phyloP scores from a whole-genome alignment of 1,140 invertebrate genomes.

The Piezodorus guildinii region DNA sequence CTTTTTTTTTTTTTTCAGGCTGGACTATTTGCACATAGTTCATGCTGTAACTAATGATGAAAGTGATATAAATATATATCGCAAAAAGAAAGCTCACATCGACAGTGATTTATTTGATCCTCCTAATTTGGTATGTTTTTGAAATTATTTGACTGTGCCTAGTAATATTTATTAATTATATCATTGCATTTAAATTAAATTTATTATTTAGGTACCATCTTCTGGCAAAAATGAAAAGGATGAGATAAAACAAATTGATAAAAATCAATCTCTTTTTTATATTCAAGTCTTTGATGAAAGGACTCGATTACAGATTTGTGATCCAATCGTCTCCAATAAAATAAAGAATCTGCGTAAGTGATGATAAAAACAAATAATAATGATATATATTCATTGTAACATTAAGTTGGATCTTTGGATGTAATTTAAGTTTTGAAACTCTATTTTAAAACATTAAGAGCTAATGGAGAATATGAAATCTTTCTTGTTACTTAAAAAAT shows the following conservation, averaged over 20 bases:
- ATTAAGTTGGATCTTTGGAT: too few relatives aligned
- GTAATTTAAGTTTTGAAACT: too few relatives aligned
- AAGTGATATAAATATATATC: not conserved
- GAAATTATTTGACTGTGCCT: too few relatives aligned
- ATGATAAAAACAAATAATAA: too few relatives aligned
- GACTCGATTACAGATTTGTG: not conserved
- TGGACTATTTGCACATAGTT: not conserved
- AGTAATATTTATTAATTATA: not conserved
- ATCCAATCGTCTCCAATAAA: not conserved
- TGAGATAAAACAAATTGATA: not conserved
- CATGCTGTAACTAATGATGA: not conserved
- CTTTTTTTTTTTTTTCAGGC: not conserved
- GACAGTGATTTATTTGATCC: not conserved
- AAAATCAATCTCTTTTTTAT: slow-evolving; percentile 5
- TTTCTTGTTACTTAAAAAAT: too few relatives aligned
- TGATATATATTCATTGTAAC: too few relatives aligned
- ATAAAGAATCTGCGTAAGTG: slow-evolving; percentile 4
- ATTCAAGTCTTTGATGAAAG: not conserved
- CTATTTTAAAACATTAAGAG: too few relatives aligned
- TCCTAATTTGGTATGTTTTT: not conserved
- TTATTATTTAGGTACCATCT: not conserved
- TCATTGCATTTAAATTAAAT: not conserved
- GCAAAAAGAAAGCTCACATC: not conserved
- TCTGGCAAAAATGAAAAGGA: not conserved
- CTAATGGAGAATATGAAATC: too few relatives aligned